A percentile compares a stretch with the other conserved stretches of the same genome.
Conservation (phyloP, 2,797 vertebrate species). For the Chelon auratus region DNA sequence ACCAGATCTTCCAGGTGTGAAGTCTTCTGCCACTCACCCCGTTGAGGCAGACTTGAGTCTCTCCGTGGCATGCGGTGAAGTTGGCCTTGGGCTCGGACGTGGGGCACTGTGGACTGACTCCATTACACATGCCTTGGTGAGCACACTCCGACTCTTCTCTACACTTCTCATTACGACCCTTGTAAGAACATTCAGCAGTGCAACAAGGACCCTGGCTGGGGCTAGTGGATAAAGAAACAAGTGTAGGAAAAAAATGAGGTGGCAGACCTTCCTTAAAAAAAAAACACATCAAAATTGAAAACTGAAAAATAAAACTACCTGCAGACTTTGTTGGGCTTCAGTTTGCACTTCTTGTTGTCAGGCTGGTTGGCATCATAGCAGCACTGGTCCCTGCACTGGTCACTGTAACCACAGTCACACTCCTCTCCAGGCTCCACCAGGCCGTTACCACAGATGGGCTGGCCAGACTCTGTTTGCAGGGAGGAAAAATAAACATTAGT, state of each 20-base stretch:
- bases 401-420: constrained; percentile 97
- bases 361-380: constrained; percentile 94
- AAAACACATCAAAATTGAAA: background rate
- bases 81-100: constrained; percentile 93
- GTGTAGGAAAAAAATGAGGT: background rate
- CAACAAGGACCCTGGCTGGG: constrained; percentile 98
- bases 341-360: constrained; percentile 94
- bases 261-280: background rate
- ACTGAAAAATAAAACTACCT: constrained; percentile 81
- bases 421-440: constrained; percentile 97
- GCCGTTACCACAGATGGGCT: constrained; percentile 98
- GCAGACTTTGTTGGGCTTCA: constrained; percentile 91
- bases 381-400: constrained; percentile 95
- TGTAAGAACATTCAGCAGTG: constrained; percentile 87
- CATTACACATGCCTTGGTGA: constrained; percentile 92
- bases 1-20: constrained; percentile 25
- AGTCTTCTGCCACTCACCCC: constrained; percentile 85
- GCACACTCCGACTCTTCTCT: constrained; percentile 97
- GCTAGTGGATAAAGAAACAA: constrained; percentile 73
- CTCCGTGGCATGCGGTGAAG: constrained; percentile 95
- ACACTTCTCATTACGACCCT: constrained; percentile 90
- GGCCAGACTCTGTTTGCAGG: constrained; percentile 90
- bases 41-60: constrained; percentile 98
- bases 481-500: constrained; percentile 30
- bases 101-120: constrained; percentile 89